phyloP scores from a whole-genome alignment of 53 echinoderm and acorn worm genomes.

The Henricia sp. region DNA sequence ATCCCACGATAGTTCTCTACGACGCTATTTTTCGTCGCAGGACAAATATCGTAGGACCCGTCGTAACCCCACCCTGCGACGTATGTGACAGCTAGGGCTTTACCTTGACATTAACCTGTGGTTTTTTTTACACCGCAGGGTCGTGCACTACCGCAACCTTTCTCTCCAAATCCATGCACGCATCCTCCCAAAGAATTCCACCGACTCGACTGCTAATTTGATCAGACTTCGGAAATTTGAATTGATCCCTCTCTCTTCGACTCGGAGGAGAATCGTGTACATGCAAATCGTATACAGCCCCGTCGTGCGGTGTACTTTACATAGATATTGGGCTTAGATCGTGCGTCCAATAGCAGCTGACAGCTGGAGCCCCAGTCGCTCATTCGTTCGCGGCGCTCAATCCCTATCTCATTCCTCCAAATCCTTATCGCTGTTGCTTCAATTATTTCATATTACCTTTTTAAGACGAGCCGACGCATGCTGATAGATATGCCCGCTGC shows the following conservation, averaged over 20 bases:
- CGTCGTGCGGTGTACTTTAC: conserved; percentile 7
- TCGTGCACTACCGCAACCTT: neutral
- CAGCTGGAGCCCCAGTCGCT: conserved; percentile 24
- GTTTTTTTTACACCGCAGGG: neutral
- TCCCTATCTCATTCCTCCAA: neutral
- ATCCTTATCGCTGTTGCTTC: neutral
- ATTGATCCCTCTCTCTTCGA: conserved; percentile 1
- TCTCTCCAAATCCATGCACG: neutral
- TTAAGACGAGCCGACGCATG: no score
- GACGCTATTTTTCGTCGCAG: no score
- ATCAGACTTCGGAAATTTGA: conserved; percentile 18
- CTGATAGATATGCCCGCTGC: no score
- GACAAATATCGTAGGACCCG: neutral
- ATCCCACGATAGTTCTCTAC: no score
- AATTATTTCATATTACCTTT: neutral
- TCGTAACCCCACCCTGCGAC: neutral
- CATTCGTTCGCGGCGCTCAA: conserved; percentile 6
- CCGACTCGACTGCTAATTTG: conserved; percentile 24
- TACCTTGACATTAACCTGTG: neutral
- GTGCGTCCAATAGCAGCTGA: conserved; percentile 39
- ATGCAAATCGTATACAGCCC: conserved; percentile 1
- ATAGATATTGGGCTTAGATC: neutral
- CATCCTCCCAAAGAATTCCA: neutral
- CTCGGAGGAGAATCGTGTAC: conserved; percentile 27
- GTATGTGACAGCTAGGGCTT: neutral